These are phyloP conservation scores for Nasonia giraulti DNA, from an alignment of 1,140 invertebrate species.

Conservation along the genomic window DNA sequence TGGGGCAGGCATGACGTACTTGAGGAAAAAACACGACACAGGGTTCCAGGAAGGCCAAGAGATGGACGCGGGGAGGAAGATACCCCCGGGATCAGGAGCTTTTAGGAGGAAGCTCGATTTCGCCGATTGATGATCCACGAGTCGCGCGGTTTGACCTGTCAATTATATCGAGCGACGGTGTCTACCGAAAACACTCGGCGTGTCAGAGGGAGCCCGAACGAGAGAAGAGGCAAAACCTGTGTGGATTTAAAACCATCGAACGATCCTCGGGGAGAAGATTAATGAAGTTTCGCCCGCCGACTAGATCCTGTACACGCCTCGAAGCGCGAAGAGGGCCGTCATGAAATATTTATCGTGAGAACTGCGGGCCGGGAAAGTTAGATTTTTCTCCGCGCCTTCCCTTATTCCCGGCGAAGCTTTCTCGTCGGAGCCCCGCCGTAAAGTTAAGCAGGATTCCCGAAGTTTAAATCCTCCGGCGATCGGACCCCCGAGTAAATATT, in stretches of 20 bases:
- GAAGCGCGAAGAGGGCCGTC: not conserved
- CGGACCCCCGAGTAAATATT: no score
- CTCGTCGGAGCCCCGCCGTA: not conserved
- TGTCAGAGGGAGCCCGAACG: not conserved
- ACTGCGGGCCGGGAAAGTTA: not conserved
- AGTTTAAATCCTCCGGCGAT: not conserved
- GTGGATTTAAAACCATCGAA: not conserved
- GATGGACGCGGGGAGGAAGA: not conserved
- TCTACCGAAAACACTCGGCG: not conserved
- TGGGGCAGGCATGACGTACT: slow-evolving; percentile 10
- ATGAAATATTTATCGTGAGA: slow-evolving; percentile 36
- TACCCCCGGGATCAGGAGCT: not conserved
- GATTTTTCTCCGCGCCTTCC: not conserved
- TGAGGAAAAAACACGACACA: slow-evolving; percentile 27
- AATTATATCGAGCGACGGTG: no score
- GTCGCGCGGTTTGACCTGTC: no score
- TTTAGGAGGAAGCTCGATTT: not conserved
- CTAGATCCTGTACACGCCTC: not conserved
- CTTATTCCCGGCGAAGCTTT: not conserved
- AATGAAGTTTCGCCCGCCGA: slow-evolving; percentile 14
- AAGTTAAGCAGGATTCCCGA: not conserved
- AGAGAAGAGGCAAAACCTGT: no score
- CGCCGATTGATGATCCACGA: no score
- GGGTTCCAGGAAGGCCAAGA: not conserved
- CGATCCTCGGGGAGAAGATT: slow-evolving; percentile 38